Base-by-base conservation (phyloP, 1,140 invertebrate species). In the Apocrypta bakeri region DNA sequence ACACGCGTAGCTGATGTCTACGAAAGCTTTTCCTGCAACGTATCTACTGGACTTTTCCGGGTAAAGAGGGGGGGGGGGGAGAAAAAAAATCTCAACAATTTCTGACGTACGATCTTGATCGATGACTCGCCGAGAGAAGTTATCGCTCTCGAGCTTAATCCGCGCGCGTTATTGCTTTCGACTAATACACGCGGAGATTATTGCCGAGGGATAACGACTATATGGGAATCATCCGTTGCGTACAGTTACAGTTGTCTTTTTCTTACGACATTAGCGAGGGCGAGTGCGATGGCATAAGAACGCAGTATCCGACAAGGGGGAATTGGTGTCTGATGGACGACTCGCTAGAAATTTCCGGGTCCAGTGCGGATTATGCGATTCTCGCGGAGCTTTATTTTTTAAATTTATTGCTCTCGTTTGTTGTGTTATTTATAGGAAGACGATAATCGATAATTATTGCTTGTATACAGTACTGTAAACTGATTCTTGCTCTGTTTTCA, bases 121-220 rank as follows among this genome's bases (percentile, higher is more conserved):
- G 84, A 81, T 79, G 75, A 63, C 48, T n/a, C n/a, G n/a, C n/a
- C n/a, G n/a, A n/a, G n/a, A 33, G 6, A 21, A 56, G 17, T 56
- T 42, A 42, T 42, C 40, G 40, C 40, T 42, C 11, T 42, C 1
- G 7, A 42, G 40, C 40, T 42, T 56, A 56, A 56, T 56, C 48
- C 48, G 4, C 48, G 48, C 48, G 48, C 33, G 33, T 9, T 37
- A 2, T 56, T n/a, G 14, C 21, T 56, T n/a, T 56, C 33, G 48
- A 56, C 48, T 56, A 56, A n/a, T 56, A n/a, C 48, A 56, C 48
- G 17, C 17, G 48, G 48, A 14, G 48, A 56, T 56, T 56, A 56
- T 56, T 56, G 48, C 14, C 21, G 6, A 17, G 48, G 48, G n/a
- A 56, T 56, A 56, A 56, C 6, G 48, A 56, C 3, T 37, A 37